Evolutionary conservation across 2,888 invertebrate genomes (phyloP).

Genomic region (Agapetus fuscipes): DNA sequence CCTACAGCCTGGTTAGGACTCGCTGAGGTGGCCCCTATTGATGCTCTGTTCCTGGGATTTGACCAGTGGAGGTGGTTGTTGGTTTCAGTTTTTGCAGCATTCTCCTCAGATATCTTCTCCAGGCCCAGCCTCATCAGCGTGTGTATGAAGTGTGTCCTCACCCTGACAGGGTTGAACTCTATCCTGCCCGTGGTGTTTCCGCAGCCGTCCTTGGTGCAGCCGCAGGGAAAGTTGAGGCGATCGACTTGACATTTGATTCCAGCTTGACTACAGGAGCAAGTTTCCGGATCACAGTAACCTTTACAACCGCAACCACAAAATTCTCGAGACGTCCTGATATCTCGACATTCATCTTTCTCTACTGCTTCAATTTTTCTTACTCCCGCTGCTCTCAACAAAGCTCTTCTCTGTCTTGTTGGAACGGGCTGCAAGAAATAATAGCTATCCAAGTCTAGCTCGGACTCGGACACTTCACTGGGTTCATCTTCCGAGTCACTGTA

Average conservation of each 20-base stretch:
- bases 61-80: conserved; percentile 42
- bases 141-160: conserved; percentile 94
- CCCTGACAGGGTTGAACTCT: conserved; percentile 92
- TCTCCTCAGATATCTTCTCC: conserved; percentile 71
- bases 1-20: conserved; percentile 35
- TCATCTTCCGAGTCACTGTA: conserved; percentile 82
- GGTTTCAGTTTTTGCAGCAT: conserved; percentile 31
- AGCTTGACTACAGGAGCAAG: conserved; percentile 87
- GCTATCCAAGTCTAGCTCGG: conserved; percentile 79
- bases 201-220: conserved; percentile 91
- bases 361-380: conserved; percentile 85
- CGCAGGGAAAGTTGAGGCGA: conserved; percentile 91
- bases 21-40: conserved; percentile 31
- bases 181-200: conserved; percentile 86
- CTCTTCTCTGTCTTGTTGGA: conserved; percentile 81
- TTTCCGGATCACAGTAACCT: conserved; percentile 90
- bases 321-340: conserved; percentile 85
- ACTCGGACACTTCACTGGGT: conserved; percentile 68
- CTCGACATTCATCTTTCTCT: conserved; percentile 91
- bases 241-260: conserved; percentile 98
- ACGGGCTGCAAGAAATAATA: conserved; percentile 90
- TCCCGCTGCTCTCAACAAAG: conserved; percentile 83
- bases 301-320: conserved; percentile 91
- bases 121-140: conserved; percentile 88
- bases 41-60: conserved; percentile 32